Base-by-base conservation (phyloP, 2,113 vertebrate species). In the Ageneiosus marmoratus region DNA sequence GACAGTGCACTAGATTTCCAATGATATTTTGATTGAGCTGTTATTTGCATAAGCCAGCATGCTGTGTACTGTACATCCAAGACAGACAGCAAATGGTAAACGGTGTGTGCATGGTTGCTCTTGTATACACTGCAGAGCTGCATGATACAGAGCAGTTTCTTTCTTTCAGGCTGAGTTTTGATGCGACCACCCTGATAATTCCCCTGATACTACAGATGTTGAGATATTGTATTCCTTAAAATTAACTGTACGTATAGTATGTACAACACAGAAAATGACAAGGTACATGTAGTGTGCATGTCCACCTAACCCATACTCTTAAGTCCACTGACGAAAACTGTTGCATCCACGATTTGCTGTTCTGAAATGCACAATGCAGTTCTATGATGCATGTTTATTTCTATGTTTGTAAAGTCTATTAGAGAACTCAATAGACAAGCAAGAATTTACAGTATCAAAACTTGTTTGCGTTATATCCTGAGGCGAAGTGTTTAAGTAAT, bases 381-480 rank as follows among this genome's bases (percentile, higher is more conserved):
- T 89, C 88, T 90, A 76, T 89, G 87, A 92, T 83, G 89, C 91
- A 92, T 92, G 91, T 88, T 91, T 89, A 80, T 81, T 89, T 91
- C 82, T 90, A 87, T 89, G 90, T 92, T 20, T 70, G 89, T 90
- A 86, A 84, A 85, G 89, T 85, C 53, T 84, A 91, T 85, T 90
- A 80, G 84, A 90, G 90, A 89, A 88, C 70, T 50, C 85, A 89
- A 58, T 91, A 91, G 63, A 89, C 87, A 89, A 85, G 89, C 91
- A 89, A 86, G 88, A 86, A 84, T 79, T 87, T 91, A 85, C 90
- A 84, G 85, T 91, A 89, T 85, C 29, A 79, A 84, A 1, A 90
- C 86, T 58, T 60, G 82, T 62, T 73, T 80, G 69, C 55, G 74
- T 82, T 65, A 51, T 82, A 89, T 76, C 87, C 88, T 92, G 88